Percentiles rank a stretch among this genome's conserved stretches.
Conservation (phyloP, 2,113 vertebrate species). For the Dasyornis broadbenti region DNA sequence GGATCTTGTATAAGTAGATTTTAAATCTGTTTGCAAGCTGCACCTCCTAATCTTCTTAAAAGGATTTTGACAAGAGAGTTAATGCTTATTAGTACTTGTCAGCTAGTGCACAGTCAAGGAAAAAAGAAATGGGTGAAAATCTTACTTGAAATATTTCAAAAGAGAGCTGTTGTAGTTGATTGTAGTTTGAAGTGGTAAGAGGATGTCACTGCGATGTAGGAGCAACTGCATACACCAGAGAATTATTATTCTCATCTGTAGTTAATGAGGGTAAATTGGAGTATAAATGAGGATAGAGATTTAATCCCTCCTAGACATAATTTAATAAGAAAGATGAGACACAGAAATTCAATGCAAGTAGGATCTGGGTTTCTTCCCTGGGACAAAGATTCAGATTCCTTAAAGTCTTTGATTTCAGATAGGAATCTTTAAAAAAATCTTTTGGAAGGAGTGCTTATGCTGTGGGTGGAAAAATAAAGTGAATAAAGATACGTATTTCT, state of each 20-base stretch:
- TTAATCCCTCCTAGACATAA: conserved; percentile 7
- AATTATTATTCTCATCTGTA: not conserved
- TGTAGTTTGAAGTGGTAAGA: not conserved
- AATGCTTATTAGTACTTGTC: conserved; percentile 35
- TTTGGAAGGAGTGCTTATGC: not conserved
- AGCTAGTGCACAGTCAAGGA: not conserved
- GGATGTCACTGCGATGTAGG: not conserved
- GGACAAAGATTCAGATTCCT: not conserved
- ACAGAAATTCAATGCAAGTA: not conserved
- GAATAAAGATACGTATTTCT: not conserved
- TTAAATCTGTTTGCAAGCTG: not conserved
- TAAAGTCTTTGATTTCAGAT: not conserved
- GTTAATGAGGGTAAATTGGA: not conserved
- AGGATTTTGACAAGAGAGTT: conserved; percentile 32
- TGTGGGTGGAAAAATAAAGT: not conserved
- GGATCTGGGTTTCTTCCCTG: not conserved
- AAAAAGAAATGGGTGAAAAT: not conserved
- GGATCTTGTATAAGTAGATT: not conserved
- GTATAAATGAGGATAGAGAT: not conserved
- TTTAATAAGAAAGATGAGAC: conserved; percentile 11
- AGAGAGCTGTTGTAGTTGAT: not conserved
- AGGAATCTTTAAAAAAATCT: not conserved
- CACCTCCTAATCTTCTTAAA: conserved; percentile 37
- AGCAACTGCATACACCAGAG: not conserved
- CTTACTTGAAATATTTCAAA: not conserved